A percentile compares a stretch with the other conserved stretches of the same genome.
Evolutionary conservation across 1,140 invertebrate species (phyloP).

Genomic region (Formica exsecta): DNA sequence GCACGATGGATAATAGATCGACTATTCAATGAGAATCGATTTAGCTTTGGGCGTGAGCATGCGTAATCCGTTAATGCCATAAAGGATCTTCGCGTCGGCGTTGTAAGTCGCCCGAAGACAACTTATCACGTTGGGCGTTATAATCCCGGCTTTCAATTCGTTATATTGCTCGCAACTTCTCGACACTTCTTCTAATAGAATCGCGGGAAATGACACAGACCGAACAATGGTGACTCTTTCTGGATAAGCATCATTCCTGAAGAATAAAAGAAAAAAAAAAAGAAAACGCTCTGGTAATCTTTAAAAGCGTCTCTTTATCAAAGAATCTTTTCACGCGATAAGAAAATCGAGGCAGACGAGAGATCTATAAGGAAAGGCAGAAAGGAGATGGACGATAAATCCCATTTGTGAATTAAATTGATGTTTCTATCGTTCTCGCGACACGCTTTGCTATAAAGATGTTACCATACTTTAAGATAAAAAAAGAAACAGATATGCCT

Average conservation of each 20-base stretch:
- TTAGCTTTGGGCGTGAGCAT: conserved; percentile 23
- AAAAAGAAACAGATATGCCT: neutral
- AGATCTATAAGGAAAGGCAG: neutral
- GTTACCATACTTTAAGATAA: conserved; percentile 40
- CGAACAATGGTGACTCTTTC: conserved; percentile 7
- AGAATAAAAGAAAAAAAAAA: neutral
- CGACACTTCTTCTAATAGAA: neutral
- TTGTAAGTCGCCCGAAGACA: conserved; percentile 1
- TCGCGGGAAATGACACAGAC: neutral
- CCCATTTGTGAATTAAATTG: conserved; percentile 48
- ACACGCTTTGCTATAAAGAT: conserved; percentile 8
- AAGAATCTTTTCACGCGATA: conserved; percentile 34
- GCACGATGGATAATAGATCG: conserved; percentile 20
- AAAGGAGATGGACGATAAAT: conserved; percentile 42
- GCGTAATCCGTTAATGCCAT: conserved; percentile 49
- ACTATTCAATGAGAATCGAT: conserved; percentile 32
- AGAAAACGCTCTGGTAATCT: conserved; percentile 26
- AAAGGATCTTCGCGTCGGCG: neutral
- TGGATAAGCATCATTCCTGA: conserved; percentile 10
- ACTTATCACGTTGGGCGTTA: conserved; percentile 30
- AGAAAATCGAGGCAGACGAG: conserved; percentile 20
- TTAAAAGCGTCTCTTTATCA: conserved; percentile 6
- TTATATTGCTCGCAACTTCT: conserved; percentile 32
- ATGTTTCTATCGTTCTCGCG: conserved; percentile 28
- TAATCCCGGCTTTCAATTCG: conserved; percentile 52